These are phyloP conservation scores for Phrixothrix hirtus DNA, from an alignment of 2,888 invertebrate genomes.

Conservation along the genomic window DNA sequence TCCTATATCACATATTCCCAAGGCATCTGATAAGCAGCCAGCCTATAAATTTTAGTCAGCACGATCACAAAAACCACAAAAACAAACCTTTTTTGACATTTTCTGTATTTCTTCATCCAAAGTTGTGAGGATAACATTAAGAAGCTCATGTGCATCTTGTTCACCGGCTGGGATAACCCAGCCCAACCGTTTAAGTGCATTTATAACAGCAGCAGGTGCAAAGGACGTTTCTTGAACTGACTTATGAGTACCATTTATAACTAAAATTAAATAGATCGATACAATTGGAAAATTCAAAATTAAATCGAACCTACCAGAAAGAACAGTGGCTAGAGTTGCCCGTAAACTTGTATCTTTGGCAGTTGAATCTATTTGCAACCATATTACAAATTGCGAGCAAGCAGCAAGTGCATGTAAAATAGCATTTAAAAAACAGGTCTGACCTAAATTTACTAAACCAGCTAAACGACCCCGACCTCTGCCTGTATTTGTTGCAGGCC, in stretches of 20 bases:
- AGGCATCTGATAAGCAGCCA: slow-evolving; percentile 77
- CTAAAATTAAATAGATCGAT: slow-evolving; percentile 49
- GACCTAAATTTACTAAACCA: slow-evolving; percentile 88
- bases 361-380: slow-evolving; percentile 73
- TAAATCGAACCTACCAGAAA: slow-evolving; percentile 73
- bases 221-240: slow-evolving; percentile 66
- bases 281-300: slow-evolving; percentile 15
- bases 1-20: slow-evolving; percentile 61
- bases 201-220: slow-evolving; percentile 70
- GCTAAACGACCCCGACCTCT: slow-evolving; percentile 70
- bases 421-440: slow-evolving; percentile 92
- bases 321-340: slow-evolving; percentile 71
- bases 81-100: slow-evolving; percentile 65
- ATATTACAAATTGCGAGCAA: slow-evolving; percentile 80
- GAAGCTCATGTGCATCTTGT: slow-evolving; percentile 92
- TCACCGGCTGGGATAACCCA: slow-evolving; percentile 91
- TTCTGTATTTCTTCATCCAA: slow-evolving; percentile 81
- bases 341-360: slow-evolving; percentile 72
- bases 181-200: slow-evolving; percentile 73
- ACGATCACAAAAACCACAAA: too few relatives aligned
- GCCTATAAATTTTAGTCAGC: slow-evolving; percentile 59
- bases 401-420: slow-evolving; percentile 88
- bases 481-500: slow-evolving; percentile 66
- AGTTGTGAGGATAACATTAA: slow-evolving; percentile 87
- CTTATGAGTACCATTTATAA: slow-evolving; percentile 73